Evolutionary conservation across 2,797 vertebrate species (phyloP).

Genomic region (Carapus acus): DNA sequence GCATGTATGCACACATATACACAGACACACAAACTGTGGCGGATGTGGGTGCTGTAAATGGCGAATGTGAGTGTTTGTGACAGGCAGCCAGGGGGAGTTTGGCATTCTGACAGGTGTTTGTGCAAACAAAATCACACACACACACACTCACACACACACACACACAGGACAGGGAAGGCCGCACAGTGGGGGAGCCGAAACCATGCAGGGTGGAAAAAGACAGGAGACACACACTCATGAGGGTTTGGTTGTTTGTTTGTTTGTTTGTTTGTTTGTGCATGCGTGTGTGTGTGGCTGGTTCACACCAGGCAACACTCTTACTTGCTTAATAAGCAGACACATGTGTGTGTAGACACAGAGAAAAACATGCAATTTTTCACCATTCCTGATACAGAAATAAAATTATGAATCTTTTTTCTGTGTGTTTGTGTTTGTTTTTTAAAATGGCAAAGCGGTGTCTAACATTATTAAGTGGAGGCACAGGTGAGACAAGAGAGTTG

Average conservation of each 20-base stretch:
- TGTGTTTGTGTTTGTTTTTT: no score
- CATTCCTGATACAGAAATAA: no score
- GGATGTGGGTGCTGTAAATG: constrained; percentile 43
- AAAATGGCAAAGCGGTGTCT: no score
- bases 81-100: constrained; percentile 53
- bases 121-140: constrained; percentile 18
- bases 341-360: no score
- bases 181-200: constrained; percentile 26
- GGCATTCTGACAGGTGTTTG: constrained; percentile 49
- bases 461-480: no score
- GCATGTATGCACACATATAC: not conserved
- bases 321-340: no score
- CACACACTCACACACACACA: no score
- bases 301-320: no score
- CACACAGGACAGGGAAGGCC: constrained; percentile 7
- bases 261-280: constrained; percentile 9
- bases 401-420: no score
- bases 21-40: constrained; percentile 18
- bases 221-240: not conserved
- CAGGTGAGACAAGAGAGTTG: constrained; percentile 4
- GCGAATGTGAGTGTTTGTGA: constrained; percentile 60
- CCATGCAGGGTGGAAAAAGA: constrained; percentile 11
- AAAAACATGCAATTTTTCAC: no score
- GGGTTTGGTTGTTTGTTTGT: not conserved
- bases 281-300: constrained; percentile 1